Percentiles rank a stretch among this genome's conserved stretches.
Evolutionary conservation across 2,797 vertebrate species (phyloP).

Genomic region (Aselliscus stoliczkanus): DNA sequence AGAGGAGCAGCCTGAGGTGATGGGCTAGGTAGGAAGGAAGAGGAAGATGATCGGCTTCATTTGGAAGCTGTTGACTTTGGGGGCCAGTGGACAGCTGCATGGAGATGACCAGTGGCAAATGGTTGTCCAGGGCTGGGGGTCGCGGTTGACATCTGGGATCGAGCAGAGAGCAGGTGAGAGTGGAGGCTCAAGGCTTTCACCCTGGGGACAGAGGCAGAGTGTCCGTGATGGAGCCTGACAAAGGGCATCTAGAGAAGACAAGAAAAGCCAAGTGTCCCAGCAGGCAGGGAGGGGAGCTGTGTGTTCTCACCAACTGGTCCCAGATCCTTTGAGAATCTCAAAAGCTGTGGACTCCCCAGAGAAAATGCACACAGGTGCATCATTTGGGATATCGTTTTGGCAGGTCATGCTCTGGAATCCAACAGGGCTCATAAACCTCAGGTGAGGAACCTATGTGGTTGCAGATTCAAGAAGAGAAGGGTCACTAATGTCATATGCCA

Average conservation of each 20-base stretch:
- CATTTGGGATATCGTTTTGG: background rate
- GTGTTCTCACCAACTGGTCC: background rate
- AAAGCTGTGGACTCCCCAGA: background rate
- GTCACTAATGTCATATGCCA: background rate
- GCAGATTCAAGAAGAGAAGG: background rate
- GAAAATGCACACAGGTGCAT: background rate
- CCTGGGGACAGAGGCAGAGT: background rate
- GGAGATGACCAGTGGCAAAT: background rate
- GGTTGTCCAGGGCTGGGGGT: background rate
- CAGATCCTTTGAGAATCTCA: background rate
- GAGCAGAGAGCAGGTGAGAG: background rate
- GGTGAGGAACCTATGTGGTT: too few relatives aligned
- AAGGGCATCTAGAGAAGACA: background rate
- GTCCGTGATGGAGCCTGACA: background rate
- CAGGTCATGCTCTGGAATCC: background rate
- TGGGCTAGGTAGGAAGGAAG: background rate
- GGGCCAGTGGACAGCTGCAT: background rate
- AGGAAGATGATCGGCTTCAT: background rate
- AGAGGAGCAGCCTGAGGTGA: background rate
- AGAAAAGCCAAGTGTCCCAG: background rate
- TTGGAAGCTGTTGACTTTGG: background rate
- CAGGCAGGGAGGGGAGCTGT: background rate
- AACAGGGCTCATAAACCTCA: background rate
- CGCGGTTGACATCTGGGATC: background rate
- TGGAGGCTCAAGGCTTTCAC: background rate